phyloP scores from a whole-genome alignment of 2,797 vertebrate genomes.

The Rhabdophis nuchalis region DNA sequence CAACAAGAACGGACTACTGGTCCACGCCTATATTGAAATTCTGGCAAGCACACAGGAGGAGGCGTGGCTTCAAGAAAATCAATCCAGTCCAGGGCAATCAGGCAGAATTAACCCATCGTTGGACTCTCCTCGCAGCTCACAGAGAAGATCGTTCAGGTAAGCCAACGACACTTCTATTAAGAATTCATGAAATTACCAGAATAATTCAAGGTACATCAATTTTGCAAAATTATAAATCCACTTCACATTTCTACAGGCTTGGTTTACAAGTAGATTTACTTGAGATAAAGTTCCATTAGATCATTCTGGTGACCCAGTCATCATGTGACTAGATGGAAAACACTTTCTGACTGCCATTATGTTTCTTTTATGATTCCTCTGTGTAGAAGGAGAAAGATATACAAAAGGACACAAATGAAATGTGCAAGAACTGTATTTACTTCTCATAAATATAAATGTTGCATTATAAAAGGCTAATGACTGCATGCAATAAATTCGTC shows the following conservation, averaged over 20 bases:
- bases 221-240: neutral
- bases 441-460: neutral
- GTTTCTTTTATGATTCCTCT: neutral
- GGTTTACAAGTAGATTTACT: neutral
- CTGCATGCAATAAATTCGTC: neutral
- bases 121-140: too few relatives aligned
- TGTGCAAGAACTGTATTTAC: neutral
- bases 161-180: too few relatives aligned
- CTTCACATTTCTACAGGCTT: neutral
- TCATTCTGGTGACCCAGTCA: neutral
- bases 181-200: neutral
- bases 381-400: neutral
- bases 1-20: too few relatives aligned
- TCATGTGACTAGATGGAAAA: neutral
- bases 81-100: too few relatives aligned
- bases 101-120: too few relatives aligned
- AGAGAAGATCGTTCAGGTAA: too few relatives aligned
- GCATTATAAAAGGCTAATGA: neutral
- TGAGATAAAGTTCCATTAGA: neutral
- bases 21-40: too few relatives aligned
- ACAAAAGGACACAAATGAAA: neutral
- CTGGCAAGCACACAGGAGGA: too few relatives aligned
- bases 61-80: too few relatives aligned
- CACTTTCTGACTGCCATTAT: neutral
- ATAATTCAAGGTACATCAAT: neutral